Evolutionary conservation across 2,888 invertebrate genomes (phyloP), one percentile per base, ranked within the genome.

Genomic region (Cosmia pyralina): DNA sequence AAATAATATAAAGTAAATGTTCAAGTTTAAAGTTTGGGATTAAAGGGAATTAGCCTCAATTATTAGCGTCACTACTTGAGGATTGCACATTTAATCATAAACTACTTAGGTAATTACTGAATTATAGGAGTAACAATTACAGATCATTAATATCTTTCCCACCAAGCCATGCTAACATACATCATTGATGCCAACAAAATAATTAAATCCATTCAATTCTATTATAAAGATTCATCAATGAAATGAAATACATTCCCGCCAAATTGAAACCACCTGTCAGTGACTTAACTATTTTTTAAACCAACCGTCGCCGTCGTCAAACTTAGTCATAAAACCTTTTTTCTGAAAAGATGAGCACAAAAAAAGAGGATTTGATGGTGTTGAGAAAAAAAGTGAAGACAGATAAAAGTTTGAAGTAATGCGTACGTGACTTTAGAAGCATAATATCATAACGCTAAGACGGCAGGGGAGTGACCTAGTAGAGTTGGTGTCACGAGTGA

Each of bases 341-440:
- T 80, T 64, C 10, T 55, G 7, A 19, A 68, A 78, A 58, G 68
- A 17, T 55, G 34, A 41, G 17, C 38, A 63, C 48, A 77, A 78
- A 82, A 66, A 64, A 50, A 6, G 22, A 44, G 4, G 4, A 58
- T 19, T 64, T 28, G 11, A 34, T 34, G 10, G 11, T 53, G 53
- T 67, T 58, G n/a, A 79, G 38, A 58, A 67, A 81, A 72, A 79
- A 75, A 52, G 65, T 34, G 41, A 22, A 44, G 19, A 62, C 57
- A 62, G 67, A 69, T 67, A 67, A 69, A 69, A 66, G n/a, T 59
- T 50, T 22, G 2, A 55, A 58, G 41, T 19, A 52, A 10, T 78
- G 81, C 78, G 67, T 82, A 81, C 81, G 81, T 81, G 81, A 81
- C 81, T 55, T 11, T 8, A 19, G 46, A 44, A 38, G 44, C 82